Evolutionary conservation across 2,888 invertebrate genomes (phyloP).

Genomic region (Latheticus oryzae): DNA sequence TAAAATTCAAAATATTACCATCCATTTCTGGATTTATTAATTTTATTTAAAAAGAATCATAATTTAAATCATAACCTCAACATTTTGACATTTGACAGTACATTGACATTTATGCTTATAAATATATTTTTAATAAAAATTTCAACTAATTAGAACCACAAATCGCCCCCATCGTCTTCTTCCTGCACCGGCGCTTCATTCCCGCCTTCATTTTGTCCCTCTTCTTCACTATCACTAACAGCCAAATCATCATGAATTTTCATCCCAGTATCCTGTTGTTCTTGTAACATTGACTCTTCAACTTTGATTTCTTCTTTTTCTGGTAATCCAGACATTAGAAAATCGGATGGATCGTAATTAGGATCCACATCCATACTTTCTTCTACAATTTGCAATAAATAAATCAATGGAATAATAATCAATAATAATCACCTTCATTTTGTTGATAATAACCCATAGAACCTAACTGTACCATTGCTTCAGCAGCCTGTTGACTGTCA

Average conservation of each 20-base stretch:
- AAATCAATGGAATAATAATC: constrained; percentile 10
- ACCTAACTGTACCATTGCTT: constrained; percentile 81
- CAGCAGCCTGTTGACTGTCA: constrained; percentile 76
- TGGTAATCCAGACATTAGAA: constrained; percentile 72
- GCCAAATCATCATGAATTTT: constrained; percentile 81
- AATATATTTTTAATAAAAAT: constrained; percentile 2
- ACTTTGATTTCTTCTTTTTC: constrained; percentile 46
- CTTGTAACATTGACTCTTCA: constrained; percentile 38
- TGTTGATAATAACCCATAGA: constrained; percentile 74
- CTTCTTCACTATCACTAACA: constrained; percentile 83
- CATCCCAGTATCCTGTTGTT: constrained; percentile 64
- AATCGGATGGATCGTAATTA: constrained; percentile 89
- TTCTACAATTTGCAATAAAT: constrained; percentile 67
- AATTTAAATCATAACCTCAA: too few relatives aligned
- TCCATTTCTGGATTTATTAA: too few relatives aligned
- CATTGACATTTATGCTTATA: not conserved
- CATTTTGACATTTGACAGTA: too few relatives aligned
- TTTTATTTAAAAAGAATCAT: too few relatives aligned
- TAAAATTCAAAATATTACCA: too few relatives aligned
- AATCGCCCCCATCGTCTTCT: constrained; percentile 69
- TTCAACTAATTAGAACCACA: constrained; percentile 76
- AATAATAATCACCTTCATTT: constrained; percentile 54
- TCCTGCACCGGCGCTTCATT: constrained; percentile 48
- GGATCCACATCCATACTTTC: constrained; percentile 83
- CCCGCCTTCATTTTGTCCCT: constrained; percentile 58